Percentiles rank a stretch among this genome's conserved stretches.
Evolutionary conservation across 2,113 vertebrate species (phyloP).

Genomic region (Salvelinus alpinus): DNA sequence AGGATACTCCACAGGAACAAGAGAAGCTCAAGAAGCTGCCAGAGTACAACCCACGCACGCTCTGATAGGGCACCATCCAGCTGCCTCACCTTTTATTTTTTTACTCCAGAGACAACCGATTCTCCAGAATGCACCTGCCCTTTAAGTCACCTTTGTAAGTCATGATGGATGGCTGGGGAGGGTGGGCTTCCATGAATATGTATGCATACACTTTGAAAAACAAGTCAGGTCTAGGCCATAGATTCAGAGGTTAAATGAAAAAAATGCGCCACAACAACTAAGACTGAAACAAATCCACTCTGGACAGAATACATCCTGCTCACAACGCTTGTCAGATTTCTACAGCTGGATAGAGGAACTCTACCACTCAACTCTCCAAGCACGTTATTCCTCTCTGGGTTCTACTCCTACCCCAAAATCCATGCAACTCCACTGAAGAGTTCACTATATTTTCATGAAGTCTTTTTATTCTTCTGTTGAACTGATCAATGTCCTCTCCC

Average conservation of each 20-base stretch:
- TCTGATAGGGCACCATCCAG: conserved; percentile 71
- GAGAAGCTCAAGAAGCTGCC: conserved; percentile 91
- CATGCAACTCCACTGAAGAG: conserved; percentile 24
- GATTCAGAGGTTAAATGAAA: conserved; percentile 45
- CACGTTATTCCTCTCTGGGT: conserved; percentile 51
- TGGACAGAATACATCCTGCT: conserved; percentile 22
- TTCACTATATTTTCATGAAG: conserved; percentile 16
- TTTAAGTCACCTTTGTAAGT: conserved; percentile 37
- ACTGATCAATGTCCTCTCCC: conserved; percentile 43
- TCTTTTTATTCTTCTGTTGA: conserved; percentile 42
- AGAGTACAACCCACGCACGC: conserved; percentile 92
- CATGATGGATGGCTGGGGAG: conserved; percentile 27
- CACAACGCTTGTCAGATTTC: conserved; percentile 10
- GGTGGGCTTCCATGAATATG: conserved; percentile 29
- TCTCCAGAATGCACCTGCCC: conserved; percentile 43
- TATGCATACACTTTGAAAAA: conserved; percentile 39
- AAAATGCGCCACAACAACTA: background rate
- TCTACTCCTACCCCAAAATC: conserved; percentile 50
- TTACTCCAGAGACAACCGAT: conserved; percentile 15
- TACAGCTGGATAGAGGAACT: conserved; percentile 22
- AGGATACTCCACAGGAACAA: conserved; percentile 83
- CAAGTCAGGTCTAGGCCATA: conserved; percentile 34
- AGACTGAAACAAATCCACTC: conserved; percentile 12
- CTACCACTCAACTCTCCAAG: conserved; percentile 14
- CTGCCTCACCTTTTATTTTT: conserved; percentile 9